Conservation (phyloP, 2,888 invertebrate species). For the Xestoiulus laeticollis region DNA sequence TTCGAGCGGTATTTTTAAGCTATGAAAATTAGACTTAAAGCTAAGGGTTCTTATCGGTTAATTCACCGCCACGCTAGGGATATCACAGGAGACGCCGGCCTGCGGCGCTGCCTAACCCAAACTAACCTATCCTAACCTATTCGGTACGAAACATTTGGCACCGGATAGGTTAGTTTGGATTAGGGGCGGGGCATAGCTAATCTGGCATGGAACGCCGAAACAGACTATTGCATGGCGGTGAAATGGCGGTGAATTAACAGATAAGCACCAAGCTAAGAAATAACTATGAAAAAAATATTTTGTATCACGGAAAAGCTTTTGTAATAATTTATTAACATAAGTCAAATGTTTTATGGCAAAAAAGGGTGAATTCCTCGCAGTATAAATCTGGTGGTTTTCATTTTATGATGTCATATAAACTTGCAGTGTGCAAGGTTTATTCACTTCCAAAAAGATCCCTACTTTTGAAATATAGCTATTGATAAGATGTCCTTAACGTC, state of each 20-base stretch:
- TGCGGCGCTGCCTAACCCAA: too few species aligned
- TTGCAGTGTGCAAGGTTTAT: not conserved
- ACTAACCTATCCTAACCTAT: too few species aligned
- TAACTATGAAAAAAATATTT: not conserved
- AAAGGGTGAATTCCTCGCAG: not conserved
- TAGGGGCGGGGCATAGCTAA: too few species aligned
- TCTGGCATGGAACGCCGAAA: too few species aligned
- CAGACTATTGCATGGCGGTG: too few species aligned
- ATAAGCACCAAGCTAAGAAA: too few species aligned
- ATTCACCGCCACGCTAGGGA: too few species aligned
- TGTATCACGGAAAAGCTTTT: not conserved
- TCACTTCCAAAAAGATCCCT: not conserved
- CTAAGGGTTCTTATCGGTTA: too few species aligned
- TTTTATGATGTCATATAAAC: slow-evolving; percentile 12
- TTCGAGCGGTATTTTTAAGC: not conserved
- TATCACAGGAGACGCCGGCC: too few species aligned
- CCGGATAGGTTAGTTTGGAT: too few species aligned
- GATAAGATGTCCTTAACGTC: not conserved
- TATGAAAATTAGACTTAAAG: not conserved
- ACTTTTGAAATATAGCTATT: not conserved
- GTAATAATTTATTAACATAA: not conserved
- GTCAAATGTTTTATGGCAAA: slow-evolving; percentile 19
- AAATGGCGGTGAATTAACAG: too few species aligned
- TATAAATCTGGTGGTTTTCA: not conserved
- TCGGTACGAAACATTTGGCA: too few species aligned